Conservation (phyloP, 2,797 vertebrate species). For the Tapera naevia region DNA sequence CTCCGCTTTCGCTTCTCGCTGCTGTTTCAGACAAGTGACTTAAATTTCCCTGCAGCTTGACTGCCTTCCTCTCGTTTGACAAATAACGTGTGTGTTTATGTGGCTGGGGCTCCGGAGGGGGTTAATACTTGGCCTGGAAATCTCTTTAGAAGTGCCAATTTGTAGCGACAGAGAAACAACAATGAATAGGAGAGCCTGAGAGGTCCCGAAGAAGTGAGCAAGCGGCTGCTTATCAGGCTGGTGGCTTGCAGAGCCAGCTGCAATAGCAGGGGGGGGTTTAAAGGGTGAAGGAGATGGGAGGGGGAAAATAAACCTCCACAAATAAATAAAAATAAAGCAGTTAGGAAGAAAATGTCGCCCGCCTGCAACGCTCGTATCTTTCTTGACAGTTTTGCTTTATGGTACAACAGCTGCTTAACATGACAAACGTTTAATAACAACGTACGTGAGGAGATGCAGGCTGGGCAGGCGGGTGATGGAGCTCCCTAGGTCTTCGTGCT, state of each 20-base stretch:
- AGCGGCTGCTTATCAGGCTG: constrained; percentile 45
- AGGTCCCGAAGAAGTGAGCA: not conserved
- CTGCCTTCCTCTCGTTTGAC: constrained; percentile 47
- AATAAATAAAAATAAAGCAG: constrained; percentile 30
- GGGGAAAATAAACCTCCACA: not conserved
- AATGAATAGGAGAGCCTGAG: constrained; percentile 33
- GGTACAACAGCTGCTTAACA: constrained; percentile 71
- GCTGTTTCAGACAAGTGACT: constrained; percentile 34
- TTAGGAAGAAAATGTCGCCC: constrained; percentile 54
- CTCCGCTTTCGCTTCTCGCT: not conserved
- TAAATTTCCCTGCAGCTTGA: constrained; percentile 22
- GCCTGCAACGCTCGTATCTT: constrained; percentile 51
- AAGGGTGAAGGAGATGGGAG: constrained; percentile 26
- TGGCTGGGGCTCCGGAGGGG: constrained; percentile 58
- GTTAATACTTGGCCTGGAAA: constrained; percentile 66
- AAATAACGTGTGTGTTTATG: constrained; percentile 54
- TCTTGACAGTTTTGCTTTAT: constrained; percentile 62
- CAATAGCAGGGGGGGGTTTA: not conserved
- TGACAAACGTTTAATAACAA: constrained; percentile 68
- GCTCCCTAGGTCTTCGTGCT: not conserved
- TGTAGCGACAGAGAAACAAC: constrained; percentile 50
- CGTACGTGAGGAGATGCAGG: not conserved
- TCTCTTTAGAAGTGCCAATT: constrained; percentile 67
- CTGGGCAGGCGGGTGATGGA: not conserved
- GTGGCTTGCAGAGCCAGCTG: not conserved